phyloP scores from a whole-genome alignment of 2,888 invertebrate genomes.

The Seira sanloemensis region DNA sequence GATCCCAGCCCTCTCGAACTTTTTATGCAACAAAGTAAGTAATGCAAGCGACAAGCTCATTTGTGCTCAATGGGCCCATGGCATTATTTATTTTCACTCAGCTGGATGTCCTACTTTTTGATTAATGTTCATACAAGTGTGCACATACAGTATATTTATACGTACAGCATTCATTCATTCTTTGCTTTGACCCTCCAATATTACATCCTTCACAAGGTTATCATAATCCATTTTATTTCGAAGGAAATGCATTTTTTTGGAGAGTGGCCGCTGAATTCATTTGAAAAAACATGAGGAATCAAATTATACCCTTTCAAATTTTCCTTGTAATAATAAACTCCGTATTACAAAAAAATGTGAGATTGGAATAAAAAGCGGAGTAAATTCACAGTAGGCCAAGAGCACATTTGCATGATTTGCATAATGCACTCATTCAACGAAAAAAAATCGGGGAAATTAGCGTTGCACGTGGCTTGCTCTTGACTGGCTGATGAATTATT shows the following conservation, averaged over 20 bases:
- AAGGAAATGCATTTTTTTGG: not conserved
- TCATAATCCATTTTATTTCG: not conserved
- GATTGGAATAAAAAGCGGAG: not conserved
- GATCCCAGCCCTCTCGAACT: not conserved
- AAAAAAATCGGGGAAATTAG: not conserved
- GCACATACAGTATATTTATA: not conserved
- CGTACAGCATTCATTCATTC: too few species aligned
- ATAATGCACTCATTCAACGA: conserved; percentile 29
- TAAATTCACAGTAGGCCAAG: not conserved
- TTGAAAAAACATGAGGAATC: not conserved
- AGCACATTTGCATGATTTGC: conserved; percentile 20
- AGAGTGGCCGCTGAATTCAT: not conserved
- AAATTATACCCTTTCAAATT: not conserved
- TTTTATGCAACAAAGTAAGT: not conserved
- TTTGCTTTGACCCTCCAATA: not conserved
- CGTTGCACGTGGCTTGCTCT: not conserved
- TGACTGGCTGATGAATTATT: not conserved
- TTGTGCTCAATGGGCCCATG: not conserved
- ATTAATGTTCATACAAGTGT: conserved; percentile 22
- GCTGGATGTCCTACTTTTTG: conserved; percentile 30
- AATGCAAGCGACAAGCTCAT: not conserved
- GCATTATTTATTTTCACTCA: conserved; percentile 17
- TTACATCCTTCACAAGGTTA: not conserved
- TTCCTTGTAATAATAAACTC: not conserved
- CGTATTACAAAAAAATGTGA: not conserved